phyloP scores from a whole-genome alignment of 2,888 invertebrate genomes.

The Mythimna loreyi region DNA sequence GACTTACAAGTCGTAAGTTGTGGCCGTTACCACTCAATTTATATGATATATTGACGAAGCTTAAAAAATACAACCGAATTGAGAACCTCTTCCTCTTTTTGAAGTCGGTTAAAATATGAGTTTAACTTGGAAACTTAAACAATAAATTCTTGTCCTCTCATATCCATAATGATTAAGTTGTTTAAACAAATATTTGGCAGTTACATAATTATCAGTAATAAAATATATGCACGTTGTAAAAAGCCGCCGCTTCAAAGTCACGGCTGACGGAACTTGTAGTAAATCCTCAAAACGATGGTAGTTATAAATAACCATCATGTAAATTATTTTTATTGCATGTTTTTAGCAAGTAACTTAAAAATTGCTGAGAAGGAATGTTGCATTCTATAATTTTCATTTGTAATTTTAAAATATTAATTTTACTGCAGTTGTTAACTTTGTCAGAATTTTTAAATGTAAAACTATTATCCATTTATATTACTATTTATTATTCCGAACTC shows the following conservation, averaged over 20 bases:
- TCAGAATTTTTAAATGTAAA: too few relatives aligned
- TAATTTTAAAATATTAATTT: too few relatives aligned
- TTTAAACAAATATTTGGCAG: slow-evolving; percentile 13
- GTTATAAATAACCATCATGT: slow-evolving; percentile 20
- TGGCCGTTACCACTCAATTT: too few relatives aligned
- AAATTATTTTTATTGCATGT: slow-evolving; percentile 4
- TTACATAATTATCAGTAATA: slow-evolving; percentile 1
- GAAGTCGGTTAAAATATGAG: too few relatives aligned
- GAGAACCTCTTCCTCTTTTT: too few relatives aligned
- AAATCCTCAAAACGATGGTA: slow-evolving; percentile 29
- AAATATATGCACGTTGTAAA: slow-evolving; percentile 3
- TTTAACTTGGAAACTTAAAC: too few relatives aligned
- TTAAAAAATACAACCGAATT: too few relatives aligned
- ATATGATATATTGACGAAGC: too few relatives aligned
- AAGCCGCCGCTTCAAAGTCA: slow-evolving; percentile 45
- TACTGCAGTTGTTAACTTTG: too few relatives aligned
- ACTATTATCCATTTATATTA: too few relatives aligned
- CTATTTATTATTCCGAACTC: too few relatives aligned
- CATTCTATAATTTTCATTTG: not conserved
- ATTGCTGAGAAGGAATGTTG: not conserved
- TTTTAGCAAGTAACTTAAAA: not conserved
- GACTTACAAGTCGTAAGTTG: too few relatives aligned
- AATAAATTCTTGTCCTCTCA: not conserved
- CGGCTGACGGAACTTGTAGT: slow-evolving; percentile 29
- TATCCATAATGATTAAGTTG: slow-evolving; percentile 14